These are phyloP conservation scores for Delphinus delphis DNA, from an alignment of 2,113 vertebrate species.

Conservation along the genomic window DNA sequence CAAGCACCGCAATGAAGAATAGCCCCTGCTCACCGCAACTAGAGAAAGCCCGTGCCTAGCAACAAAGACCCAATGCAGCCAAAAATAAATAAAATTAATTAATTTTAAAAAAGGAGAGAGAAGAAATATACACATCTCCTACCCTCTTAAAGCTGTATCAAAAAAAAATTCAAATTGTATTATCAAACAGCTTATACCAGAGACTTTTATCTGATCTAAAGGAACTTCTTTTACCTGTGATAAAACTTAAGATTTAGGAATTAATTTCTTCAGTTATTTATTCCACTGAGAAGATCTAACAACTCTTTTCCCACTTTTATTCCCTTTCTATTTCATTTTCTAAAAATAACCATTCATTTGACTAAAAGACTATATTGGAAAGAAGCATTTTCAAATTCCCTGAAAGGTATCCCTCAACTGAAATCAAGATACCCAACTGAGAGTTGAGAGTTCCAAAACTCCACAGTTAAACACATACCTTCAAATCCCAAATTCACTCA, in stretches of 20 bases:
- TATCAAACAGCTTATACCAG: constrained; percentile 1
- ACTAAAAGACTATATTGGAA: constrained; percentile 36
- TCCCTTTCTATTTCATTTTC: constrained; percentile 11
- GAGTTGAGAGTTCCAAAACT: neutral
- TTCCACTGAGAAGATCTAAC: neutral
- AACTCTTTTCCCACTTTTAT: neutral
- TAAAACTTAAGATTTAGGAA: constrained; percentile 20
- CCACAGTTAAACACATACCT: constrained; percentile 10
- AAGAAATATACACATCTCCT: neutral
- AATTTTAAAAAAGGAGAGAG: too few species aligned
- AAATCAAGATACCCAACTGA: neutral
- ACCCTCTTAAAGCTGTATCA: neutral
- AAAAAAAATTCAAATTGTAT: neutral
- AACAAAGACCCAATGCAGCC: too few species aligned
- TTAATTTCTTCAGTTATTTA: constrained; percentile 38
- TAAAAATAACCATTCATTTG: neutral
- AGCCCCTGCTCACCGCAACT: too few species aligned
- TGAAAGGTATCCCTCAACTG: neutral
- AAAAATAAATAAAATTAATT: too few species aligned
- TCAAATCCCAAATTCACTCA: constrained; percentile 39
- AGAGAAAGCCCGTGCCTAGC: too few species aligned
- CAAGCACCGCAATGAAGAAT: too few species aligned
- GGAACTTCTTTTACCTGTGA: neutral
- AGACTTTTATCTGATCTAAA: neutral
- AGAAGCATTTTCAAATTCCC: constrained; percentile 37